Conservation (phyloP, 2,888 invertebrate genomes). For the Formica aserva region DNA sequence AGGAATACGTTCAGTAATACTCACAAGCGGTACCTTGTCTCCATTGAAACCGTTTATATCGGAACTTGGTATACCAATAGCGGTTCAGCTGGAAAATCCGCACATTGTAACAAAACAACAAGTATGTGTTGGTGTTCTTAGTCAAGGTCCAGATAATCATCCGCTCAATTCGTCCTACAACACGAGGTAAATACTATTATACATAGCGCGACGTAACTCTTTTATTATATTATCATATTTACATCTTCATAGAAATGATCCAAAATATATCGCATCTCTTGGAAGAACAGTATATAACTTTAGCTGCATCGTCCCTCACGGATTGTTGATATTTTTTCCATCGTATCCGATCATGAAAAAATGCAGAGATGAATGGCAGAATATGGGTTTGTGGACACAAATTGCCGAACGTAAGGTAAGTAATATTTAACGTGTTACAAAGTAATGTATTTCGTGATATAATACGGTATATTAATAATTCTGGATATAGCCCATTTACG, state of each 20-base stretch:
- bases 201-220: conserved; percentile 5
- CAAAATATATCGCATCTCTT: conserved; percentile 93
- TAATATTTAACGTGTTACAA: conserved; percentile 29
- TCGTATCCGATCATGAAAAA: conserved; percentile 97
- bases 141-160: conserved; percentile 91
- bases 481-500: conserved; percentile 90
- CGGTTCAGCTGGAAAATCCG: conserved; percentile 95
- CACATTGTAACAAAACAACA: conserved; percentile 96
- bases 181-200: conserved; percentile 87
- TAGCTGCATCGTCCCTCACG: conserved; percentile 94
- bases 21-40: conserved; percentile 98
- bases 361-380: conserved; percentile 94
- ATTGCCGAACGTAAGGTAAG: conserved; percentile 87
- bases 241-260: conserved; percentile 89
- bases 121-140: conserved; percentile 93
- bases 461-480: conserved; percentile 33
- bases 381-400: conserved; percentile 92
- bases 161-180: conserved; percentile 91
- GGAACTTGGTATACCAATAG: conserved; percentile 94
- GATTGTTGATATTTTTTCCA: conserved; percentile 98
- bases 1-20: conserved; percentile 94
- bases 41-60: conserved; percentile 95
- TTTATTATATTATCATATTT: conserved; percentile 1
- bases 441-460: not conserved
- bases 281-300: conserved; percentile 95